A percentile compares a stretch with the other conserved stretches of the same genome.
phyloP scores from a whole-genome alignment of 2,888 invertebrate genomes.

The Rhingia rostrata region DNA sequence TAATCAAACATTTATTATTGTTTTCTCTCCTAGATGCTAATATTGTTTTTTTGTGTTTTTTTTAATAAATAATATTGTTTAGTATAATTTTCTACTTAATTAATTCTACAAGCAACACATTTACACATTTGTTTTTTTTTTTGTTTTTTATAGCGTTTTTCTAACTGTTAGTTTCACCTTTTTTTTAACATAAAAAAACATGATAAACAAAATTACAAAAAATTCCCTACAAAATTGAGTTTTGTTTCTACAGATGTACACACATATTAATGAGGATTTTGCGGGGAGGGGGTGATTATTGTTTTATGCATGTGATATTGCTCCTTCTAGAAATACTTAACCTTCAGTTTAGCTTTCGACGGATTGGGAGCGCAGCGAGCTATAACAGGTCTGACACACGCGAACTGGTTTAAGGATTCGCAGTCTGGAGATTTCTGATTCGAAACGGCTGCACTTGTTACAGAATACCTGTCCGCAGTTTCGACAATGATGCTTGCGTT shows the following conservation, averaged over 20 bases:
- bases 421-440: slow-evolving; percentile 96
- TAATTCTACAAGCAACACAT: slow-evolving; percentile 58
- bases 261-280: slow-evolving; percentile 39
- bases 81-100: slow-evolving; percentile 66
- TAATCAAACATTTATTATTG: slow-evolving; percentile 57
- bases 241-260: slow-evolving; percentile 48
- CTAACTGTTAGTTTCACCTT: slow-evolving; percentile 26
- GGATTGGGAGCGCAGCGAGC: slow-evolving; percentile 83
- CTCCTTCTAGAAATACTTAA: slow-evolving; percentile 1
- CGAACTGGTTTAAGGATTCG: slow-evolving; percentile 96
- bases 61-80: slow-evolving; percentile 43
- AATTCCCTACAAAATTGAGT: slow-evolving; percentile 53
- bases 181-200: slow-evolving; percentile 38
- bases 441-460: slow-evolving; percentile 97
- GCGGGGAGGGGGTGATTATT: slow-evolving; percentile 27
- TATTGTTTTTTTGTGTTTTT: slow-evolving; percentile 24
- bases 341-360: slow-evolving; percentile 79
- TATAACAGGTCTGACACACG: slow-evolving; percentile 96
- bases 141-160: neutral
- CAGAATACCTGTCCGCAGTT: slow-evolving; percentile 99
- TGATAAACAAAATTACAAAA: slow-evolving; percentile 57
- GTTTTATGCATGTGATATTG: slow-evolving; percentile 13
- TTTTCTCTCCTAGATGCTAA: slow-evolving; percentile 9
- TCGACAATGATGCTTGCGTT: slow-evolving; percentile 97
- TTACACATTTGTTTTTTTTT: slow-evolving; percentile 14